phyloP scores from a whole-genome alignment of 2,888 invertebrate genomes.

The Altica lythri region DNA sequence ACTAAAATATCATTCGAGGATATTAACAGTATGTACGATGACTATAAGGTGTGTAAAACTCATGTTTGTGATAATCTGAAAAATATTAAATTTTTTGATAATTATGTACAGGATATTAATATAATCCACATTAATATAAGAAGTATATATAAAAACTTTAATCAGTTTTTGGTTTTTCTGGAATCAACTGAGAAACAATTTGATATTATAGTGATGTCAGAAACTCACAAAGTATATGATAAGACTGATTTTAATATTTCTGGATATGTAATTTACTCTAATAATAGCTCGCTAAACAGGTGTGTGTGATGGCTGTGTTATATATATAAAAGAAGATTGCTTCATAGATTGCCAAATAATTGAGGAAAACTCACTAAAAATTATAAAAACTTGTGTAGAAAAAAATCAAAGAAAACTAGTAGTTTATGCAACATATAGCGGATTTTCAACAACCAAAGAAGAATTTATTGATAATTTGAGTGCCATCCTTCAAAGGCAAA shows the following conservation, averaged over 20 bases:
- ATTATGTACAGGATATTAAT: conserved; percentile 1
- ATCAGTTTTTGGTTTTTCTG: conserved; percentile 12
- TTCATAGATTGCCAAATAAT: conserved; percentile 2
- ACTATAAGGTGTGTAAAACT: conserved; percentile 9
- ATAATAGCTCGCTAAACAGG: conserved; percentile 9
- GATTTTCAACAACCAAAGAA: conserved; percentile 3
- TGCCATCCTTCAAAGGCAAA: neutral
- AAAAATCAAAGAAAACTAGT: neutral
- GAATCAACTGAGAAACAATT: conserved; percentile 11
- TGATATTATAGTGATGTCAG: conserved; percentile 22
- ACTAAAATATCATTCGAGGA: too few relatives aligned
- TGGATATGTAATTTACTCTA: conserved; percentile 7
- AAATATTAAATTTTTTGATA: conserved; percentile 11
- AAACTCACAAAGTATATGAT: conserved; percentile 9
- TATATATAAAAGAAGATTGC: neutral
- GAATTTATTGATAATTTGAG: neutral
- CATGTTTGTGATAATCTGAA: conserved; percentile 12
- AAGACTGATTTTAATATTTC: conserved; percentile 12
- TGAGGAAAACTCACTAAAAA: conserved; percentile 9
- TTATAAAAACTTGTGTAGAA: neutral
- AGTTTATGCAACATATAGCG: conserved; percentile 11
- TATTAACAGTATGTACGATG: conserved; percentile 7
- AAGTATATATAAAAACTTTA: conserved; percentile 15
- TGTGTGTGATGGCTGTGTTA: conserved; percentile 12
- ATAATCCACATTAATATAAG: conserved; percentile 12